Evolutionary conservation across 2,888 invertebrate genomes (phyloP).

Genomic region (Cantharis nigra): DNA sequence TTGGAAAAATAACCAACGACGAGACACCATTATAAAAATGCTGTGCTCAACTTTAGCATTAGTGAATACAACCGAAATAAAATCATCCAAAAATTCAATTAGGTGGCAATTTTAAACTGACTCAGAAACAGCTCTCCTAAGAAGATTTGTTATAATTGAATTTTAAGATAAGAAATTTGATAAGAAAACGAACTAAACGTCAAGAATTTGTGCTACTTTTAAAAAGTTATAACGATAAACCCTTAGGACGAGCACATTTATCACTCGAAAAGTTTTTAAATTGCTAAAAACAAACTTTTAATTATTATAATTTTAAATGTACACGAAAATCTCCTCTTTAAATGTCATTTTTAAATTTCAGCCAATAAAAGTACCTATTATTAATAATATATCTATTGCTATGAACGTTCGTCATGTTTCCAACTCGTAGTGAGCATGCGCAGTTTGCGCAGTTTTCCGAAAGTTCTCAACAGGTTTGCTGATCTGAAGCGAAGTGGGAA

Average conservation of each 20-base stretch:
- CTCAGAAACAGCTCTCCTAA: conserved; percentile 37
- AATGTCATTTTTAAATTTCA: neutral
- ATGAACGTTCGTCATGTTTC: neutral
- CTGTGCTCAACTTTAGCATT: conserved; percentile 42
- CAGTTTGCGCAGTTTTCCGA: neutral
- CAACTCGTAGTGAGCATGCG: neutral
- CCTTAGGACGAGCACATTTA: neutral
- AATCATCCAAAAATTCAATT: conserved; percentile 49
- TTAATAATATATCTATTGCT: neutral
- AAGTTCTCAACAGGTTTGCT: neutral
- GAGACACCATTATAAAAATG: conserved; percentile 42
- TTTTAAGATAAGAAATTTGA: conserved; percentile 44
- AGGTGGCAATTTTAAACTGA: conserved; percentile 47
- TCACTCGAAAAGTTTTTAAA: neutral
- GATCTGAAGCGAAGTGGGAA: neutral
- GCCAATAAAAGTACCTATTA: neutral
- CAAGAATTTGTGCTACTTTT: conserved; percentile 16
- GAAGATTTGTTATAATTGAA: conserved; percentile 50
- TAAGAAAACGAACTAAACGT: conserved; percentile 24
- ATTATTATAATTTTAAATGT: neutral
- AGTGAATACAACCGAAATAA: conserved; percentile 44
- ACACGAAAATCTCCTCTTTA: neutral
- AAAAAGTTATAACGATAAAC: conserved; percentile 11
- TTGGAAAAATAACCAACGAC: neutral
- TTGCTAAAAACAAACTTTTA: neutral